Evolutionary conservation across 2,797 vertebrate genomes (phyloP), one percentile per base, ranked within the genome.

Genomic region (Salmo trutta): DNA sequence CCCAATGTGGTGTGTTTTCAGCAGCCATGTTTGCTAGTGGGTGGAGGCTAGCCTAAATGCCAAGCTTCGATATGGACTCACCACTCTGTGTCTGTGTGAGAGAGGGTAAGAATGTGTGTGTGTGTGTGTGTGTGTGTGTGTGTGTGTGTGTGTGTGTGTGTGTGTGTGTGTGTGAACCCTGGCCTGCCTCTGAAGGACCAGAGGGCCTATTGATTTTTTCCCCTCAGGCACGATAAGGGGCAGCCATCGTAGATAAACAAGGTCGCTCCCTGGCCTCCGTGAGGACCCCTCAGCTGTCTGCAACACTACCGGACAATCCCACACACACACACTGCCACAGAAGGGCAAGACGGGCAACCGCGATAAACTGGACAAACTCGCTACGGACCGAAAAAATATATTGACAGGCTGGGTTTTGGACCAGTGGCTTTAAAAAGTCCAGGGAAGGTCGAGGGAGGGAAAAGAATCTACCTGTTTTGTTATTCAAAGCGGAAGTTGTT

Each of bases 211-310:
- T 91, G 92, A 93, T 92, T 92, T 88, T 51, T 80, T 31, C 31
- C 82, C 91, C 88, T 84, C 83, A 89, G 89, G 90, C 87, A 88
- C 81, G 86, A 93, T 92, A 93, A 93, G 90, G 90, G 84, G 86
- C 90, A 91, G 89, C 90, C 87, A 90, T 85, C 90, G 87, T 85
- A 90, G 88, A 93, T 91, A 93, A 93, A 93, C 91, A 92, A 93
- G 91, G 90, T 91, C 90, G 85, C 88, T 74, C 19, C 56, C 85
- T 84, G 88, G 90, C 86, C 90, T 90, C 84, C 83, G 83, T 86
- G 6, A 88, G 89, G 90, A 92, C 89, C 90, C 88, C 85, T 89
- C 83, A 86, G 84, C 87, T 83, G 89, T 90, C 88, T 86, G 83
- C 27, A 17, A 16, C 5, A 3, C 66, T 33, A 80, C 84, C 5